phyloP scores from a whole-genome alignment of 2,797 vertebrate genomes.

The Catostomus latipinnis region DNA sequence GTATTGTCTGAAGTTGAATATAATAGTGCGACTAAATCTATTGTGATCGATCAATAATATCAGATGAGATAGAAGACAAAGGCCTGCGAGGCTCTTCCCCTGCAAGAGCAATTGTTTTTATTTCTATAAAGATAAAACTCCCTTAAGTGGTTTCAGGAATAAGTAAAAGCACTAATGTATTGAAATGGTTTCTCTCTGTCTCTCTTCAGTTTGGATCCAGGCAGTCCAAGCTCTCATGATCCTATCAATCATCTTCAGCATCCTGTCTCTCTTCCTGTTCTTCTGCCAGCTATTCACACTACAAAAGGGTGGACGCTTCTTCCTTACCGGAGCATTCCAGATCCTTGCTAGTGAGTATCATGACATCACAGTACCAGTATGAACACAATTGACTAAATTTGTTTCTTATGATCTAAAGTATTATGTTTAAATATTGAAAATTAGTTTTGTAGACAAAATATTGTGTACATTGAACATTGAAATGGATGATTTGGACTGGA shows the following conservation, averaged over 20 bases:
- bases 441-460: too few species aligned
- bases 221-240: conserved; percentile 97
- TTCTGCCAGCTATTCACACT: conserved; percentile 98
- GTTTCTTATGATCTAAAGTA: too few species aligned
- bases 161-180: conserved; percentile 45
- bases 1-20: neutral
- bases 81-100: neutral
- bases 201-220: conserved; percentile 92
- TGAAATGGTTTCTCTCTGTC: neutral
- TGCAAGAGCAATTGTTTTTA: neutral
- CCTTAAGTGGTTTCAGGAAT: conserved; percentile 16
- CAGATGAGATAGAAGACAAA: conserved; percentile 2
- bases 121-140: conserved; percentile 7
- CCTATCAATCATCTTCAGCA: conserved; percentile 95
- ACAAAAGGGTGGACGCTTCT: conserved; percentile 96
- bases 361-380: too few species aligned
- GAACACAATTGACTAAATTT: too few species aligned
- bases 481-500: too few species aligned
- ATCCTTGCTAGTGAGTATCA: conserved; percentile 90
- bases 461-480: too few species aligned
- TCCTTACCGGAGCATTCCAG: conserved; percentile 95
- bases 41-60: neutral
- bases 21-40: neutral
- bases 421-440: too few species aligned
- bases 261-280: conserved; percentile 93